phyloP scores from a whole-genome alignment of 2,888 invertebrate species.

The Leptinotarsa rubiginosa region DNA sequence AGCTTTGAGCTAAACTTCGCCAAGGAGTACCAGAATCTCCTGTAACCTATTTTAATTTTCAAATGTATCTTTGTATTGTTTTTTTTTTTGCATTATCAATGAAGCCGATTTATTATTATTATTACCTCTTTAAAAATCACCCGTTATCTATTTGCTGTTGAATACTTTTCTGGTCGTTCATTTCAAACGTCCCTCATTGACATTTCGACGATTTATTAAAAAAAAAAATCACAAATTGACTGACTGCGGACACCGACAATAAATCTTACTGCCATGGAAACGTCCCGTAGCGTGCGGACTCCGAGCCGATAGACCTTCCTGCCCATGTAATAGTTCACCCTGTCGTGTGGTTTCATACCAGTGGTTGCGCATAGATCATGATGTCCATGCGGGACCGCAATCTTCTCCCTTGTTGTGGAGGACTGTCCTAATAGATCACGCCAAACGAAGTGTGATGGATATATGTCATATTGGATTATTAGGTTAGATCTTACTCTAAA shows the following conservation, averaged over 20 bases:
- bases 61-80: no score
- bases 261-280: neutral
- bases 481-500: neutral
- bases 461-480: neutral
- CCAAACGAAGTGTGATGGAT: slow-evolving; percentile 5
- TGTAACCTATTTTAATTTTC: no score
- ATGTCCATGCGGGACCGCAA: slow-evolving; percentile 48
- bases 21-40: no score
- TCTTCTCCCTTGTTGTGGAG: slow-evolving; percentile 36
- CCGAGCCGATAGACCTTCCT: slow-evolving; percentile 47
- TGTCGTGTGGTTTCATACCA: slow-evolving; percentile 56
- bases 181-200: no score
- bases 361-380: slow-evolving; percentile 54
- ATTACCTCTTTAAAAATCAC: no score
- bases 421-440: slow-evolving; percentile 4
- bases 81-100: no score
- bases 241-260: neutral
- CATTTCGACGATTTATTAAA: neutral
- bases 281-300: slow-evolving; percentile 6
- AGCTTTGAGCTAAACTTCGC: no score
- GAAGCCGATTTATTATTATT: no score
- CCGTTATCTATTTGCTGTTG: no score
- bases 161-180: no score
- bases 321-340: slow-evolving; percentile 58
- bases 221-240: neutral